Evolutionary conservation across 2,888 invertebrate genomes (phyloP), one percentile per base, ranked within the genome.

Genomic region (Coecobrya sp.): DNA sequence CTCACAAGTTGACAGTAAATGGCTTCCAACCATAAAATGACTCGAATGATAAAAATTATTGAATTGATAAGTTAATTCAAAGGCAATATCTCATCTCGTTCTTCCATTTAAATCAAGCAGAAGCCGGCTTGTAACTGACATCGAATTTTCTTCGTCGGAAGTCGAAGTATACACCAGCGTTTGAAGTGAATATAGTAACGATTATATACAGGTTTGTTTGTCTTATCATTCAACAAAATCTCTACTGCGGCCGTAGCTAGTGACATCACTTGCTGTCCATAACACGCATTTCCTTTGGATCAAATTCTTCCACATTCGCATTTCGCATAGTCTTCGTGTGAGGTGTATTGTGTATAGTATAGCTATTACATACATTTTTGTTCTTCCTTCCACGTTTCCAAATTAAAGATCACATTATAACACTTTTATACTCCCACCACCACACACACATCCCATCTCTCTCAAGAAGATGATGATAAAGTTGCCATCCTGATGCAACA

Each of bases 41-140:
- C 25, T 55, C 62, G 22, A 59, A 59, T 11, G 55, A 79, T 81
- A 49, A 52, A 52, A 81, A 49, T 36, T 36, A 36, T 36, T 85
- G 84, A 65, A 27, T 45, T 70, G 52, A 70, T 86, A 49, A 45
- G 86, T 70, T 86, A 52, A 79, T 79, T 79, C 79, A 79, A 49
- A 79, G 79, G 52, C 79, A 52, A 52, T 52, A 13, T 52, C 25
- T 79, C 73, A 73, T 73, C 8, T 73, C 2, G 11, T 19, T 73
- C 19, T 73, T 73, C 73, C 42, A 36, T 73, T 42, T 79, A 68
- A 27, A 68, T 27, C 30, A 68, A 10, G 11, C 25, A 52, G 27
- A 25, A 25, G 27, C 52, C 49, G n/a, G 27, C 16, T 22, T 27
- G 19, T 7, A 81, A 55, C 30, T 81, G 81, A 81, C 81, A 81